Evolutionary conservation across 2,113 vertebrate genomes (phyloP).

Genomic region (Pica pica): DNA sequence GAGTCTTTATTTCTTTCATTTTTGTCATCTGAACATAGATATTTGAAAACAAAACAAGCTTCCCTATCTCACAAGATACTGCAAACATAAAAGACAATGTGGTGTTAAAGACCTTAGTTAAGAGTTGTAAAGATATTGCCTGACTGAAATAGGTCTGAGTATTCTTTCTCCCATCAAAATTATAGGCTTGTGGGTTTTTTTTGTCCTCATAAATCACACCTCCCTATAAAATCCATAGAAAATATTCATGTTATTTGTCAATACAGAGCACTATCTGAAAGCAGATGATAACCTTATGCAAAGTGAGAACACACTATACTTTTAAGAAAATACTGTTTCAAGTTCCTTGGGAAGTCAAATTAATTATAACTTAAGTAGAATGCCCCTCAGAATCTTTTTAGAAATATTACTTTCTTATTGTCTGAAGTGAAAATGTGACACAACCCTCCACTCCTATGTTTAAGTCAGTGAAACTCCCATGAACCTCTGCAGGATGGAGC

Average conservation of each 20-base stretch:
- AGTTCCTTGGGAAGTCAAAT: background rate
- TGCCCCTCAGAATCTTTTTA: background rate
- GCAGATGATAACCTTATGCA: background rate
- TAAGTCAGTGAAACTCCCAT: background rate
- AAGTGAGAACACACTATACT: background rate
- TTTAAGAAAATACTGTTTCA: background rate
- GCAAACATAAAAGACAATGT: background rate
- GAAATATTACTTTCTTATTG: background rate
- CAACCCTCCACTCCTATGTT: accelerated
- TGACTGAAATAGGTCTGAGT: background rate
- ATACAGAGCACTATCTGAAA: background rate
- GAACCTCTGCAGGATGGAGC: background rate
- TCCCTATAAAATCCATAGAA: background rate
- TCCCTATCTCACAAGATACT: background rate
- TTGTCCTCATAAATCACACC: background rate
- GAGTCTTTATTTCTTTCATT: background rate
- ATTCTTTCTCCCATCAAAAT: background rate
- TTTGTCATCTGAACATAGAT: background rate
- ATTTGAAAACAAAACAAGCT: background rate
- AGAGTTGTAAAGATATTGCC: background rate
- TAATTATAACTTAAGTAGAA: background rate
- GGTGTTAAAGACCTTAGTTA: background rate
- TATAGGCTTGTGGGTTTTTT: background rate
- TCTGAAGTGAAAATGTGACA: background rate
- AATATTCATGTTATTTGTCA: background rate